These are phyloP conservation scores for Thaleichthys pacificus DNA, from an alignment of 2,797 vertebrate genomes.

Conservation along the genomic window DNA sequence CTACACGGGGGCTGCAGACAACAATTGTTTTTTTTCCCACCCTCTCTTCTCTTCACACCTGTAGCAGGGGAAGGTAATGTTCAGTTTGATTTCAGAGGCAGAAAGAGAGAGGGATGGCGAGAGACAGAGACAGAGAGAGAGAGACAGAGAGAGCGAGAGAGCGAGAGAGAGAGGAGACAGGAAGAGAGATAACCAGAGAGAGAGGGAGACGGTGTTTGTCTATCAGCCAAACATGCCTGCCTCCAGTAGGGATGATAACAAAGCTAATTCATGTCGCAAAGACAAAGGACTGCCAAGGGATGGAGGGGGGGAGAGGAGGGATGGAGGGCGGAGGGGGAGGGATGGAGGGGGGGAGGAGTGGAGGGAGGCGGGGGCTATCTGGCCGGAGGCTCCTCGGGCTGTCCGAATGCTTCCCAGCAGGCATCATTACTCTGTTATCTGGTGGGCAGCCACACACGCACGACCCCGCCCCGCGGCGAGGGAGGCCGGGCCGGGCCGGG, in stretches of 20 bases:
- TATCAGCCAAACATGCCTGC: slow-evolving; percentile 61
- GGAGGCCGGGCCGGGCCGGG: slow-evolving; percentile 36
- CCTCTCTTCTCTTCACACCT: too few relatives aligned
- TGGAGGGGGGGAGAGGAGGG: slow-evolving; percentile 19
- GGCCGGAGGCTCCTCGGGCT: slow-evolving; percentile 51
- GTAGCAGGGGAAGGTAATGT: too few relatives aligned
- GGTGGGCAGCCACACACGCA: slow-evolving; percentile 54
- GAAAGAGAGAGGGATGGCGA: slow-evolving; percentile 25
- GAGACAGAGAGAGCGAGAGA: too few relatives aligned
- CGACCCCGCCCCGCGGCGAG: slow-evolving; percentile 40
- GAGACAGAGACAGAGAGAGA: slow-evolving; percentile 33
- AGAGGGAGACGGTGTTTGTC: slow-evolving; percentile 24
- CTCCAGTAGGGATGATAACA: slow-evolving; percentile 62
- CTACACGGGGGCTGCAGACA: too few relatives aligned
- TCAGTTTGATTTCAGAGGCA: too few relatives aligned
- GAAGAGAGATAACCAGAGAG: slow-evolving; percentile 44
- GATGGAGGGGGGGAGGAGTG: background rate
- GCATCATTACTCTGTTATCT: slow-evolving; percentile 76
- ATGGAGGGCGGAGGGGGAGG: slow-evolving; percentile 7
- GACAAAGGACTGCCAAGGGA: slow-evolving; percentile 58
- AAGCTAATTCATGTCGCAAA: slow-evolving; percentile 64
- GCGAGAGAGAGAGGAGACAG: too few relatives aligned
- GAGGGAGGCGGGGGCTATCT: slow-evolving; percentile 26
- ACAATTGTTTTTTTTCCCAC: too few relatives aligned
- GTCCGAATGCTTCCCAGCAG: slow-evolving; percentile 63